These are phyloP conservation scores for Chalcosyrphus nemorum DNA, from an alignment of 2,888 invertebrate species.

Conservation along the genomic window DNA sequence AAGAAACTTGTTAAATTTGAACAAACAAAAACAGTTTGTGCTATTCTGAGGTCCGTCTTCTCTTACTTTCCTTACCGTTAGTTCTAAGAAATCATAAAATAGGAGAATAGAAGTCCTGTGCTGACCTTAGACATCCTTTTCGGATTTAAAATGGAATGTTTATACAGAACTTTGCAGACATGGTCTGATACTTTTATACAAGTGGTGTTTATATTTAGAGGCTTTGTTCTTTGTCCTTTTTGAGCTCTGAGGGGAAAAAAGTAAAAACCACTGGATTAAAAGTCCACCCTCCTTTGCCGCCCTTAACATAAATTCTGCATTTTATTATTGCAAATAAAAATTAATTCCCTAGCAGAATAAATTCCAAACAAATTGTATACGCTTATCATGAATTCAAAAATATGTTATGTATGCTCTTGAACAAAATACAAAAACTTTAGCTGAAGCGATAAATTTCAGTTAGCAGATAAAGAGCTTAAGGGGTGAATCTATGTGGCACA, in stretches of 20 bases:
- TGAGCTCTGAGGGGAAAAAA: background rate
- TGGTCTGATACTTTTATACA: background rate
- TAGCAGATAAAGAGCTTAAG: conserved; percentile 70
- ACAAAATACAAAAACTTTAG: conserved; percentile 14
- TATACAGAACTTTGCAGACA: background rate
- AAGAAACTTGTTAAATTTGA: background rate
- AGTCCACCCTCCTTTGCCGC: background rate
- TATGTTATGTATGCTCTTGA: conserved; percentile 23
- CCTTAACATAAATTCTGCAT: background rate
- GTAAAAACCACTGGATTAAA: background rate
- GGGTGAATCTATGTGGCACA: conserved; percentile 51
- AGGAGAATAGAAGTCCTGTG: background rate
- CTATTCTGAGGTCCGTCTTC: too few relatives aligned
- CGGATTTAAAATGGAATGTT: background rate
- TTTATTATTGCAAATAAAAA: conserved; percentile 17
- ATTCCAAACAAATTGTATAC: conserved; percentile 41
- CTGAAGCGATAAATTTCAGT: conserved; percentile 65
- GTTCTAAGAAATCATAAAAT: background rate
- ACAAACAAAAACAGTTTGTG: too few relatives aligned
- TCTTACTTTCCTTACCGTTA: background rate
- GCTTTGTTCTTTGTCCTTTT: background rate
- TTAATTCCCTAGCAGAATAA: conserved; percentile 15
- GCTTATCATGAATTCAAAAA: conserved; percentile 46
- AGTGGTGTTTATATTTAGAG: background rate
- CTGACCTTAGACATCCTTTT: background rate